Percentiles rank a stretch among this genome's conserved stretches.
phyloP scores from a whole-genome alignment of 1,140 invertebrate species.

The Leptinotarsa texana region DNA sequence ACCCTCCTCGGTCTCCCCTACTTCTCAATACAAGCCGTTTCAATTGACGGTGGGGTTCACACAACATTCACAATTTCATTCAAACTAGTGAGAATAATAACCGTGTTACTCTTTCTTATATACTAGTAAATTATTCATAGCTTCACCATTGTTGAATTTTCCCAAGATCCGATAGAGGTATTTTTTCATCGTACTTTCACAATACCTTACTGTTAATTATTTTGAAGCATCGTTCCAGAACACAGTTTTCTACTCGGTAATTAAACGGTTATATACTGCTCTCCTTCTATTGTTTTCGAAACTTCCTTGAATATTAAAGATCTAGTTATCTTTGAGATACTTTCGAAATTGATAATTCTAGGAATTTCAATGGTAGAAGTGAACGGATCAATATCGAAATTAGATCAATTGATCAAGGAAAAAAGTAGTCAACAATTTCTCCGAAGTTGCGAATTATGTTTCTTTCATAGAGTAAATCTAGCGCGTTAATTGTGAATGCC shows the following conservation, averaged over 20 bases:
- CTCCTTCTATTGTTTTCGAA: slow-evolving; percentile 2
- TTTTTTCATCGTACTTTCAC: slow-evolving; percentile 3
- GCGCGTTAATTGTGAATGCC: too few species aligned
- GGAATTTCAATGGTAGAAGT: too few species aligned
- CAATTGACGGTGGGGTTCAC: background rate
- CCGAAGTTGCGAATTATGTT: too few species aligned
- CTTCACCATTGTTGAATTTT: background rate
- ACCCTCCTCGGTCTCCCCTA: slow-evolving; percentile 20
- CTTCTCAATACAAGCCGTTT: too few species aligned
- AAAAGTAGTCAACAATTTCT: too few species aligned
- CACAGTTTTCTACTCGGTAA: slow-evolving; percentile 2
- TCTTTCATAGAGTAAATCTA: too few species aligned
- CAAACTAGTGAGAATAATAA: background rate
- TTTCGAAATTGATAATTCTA: too few species aligned
- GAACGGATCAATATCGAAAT: too few species aligned
- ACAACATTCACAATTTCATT: background rate
- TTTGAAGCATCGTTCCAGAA: slow-evolving; percentile 8
- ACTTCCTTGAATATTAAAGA: background rate
- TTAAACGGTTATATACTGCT: background rate
- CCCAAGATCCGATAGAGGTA: background rate
- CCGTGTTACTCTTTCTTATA: background rate
- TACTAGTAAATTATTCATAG: background rate
- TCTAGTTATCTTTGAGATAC: too few species aligned
- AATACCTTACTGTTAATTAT: background rate
- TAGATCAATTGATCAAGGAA: too few species aligned